Conservation (phyloP, 2,797 vertebrate genomes). For the Enteromius trimaculatus region DNA sequence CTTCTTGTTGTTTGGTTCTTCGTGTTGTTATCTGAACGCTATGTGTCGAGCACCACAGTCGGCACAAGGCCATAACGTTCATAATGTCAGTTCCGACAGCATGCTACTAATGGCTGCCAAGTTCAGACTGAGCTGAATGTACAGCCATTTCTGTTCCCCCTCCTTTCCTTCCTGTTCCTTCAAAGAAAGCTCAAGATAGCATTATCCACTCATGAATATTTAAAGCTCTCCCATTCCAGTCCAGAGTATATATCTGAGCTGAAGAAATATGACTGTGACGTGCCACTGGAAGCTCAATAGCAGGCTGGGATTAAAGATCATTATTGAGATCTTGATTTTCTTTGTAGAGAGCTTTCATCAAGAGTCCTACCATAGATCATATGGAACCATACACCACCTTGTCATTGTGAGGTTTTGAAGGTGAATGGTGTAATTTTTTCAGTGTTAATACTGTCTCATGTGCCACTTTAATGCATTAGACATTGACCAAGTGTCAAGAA, state of each 20-base stretch:
- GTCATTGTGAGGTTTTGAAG: slow-evolving; percentile 5
- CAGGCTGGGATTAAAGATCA: slow-evolving; percentile 17
- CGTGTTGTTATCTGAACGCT: neutral
- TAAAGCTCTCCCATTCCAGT: slow-evolving; percentile 62
- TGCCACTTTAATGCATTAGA: neutral
- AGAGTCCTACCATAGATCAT: neutral
- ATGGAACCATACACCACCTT: slow-evolving; percentile 8
- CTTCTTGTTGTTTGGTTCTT: neutral
- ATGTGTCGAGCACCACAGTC: slow-evolving; percentile 6
- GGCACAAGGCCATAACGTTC: slow-evolving; percentile 18
- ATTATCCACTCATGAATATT: slow-evolving; percentile 78
- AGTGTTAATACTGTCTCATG: neutral
- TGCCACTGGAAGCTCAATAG: neutral
- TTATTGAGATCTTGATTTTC: slow-evolving; percentile 28
- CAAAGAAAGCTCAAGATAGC: slow-evolving; percentile 56
- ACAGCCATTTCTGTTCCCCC: slow-evolving; percentile 28
- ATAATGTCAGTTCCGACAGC: slow-evolving; percentile 9
- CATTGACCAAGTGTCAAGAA: neutral
- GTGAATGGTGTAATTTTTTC: neutral
- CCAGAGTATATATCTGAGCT: slow-evolving; percentile 40
- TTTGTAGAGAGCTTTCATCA: slow-evolving; percentile 3
- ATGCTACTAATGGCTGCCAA: slow-evolving; percentile 39
- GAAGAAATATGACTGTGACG: slow-evolving; percentile 25
- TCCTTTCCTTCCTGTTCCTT: slow-evolving; percentile 54
- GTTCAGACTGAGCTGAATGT: slow-evolving; percentile 18